Evolutionary conservation across 2,888 invertebrate species (phyloP), one percentile per base, ranked within the genome.

Genomic region (Meta bourneti): DNA sequence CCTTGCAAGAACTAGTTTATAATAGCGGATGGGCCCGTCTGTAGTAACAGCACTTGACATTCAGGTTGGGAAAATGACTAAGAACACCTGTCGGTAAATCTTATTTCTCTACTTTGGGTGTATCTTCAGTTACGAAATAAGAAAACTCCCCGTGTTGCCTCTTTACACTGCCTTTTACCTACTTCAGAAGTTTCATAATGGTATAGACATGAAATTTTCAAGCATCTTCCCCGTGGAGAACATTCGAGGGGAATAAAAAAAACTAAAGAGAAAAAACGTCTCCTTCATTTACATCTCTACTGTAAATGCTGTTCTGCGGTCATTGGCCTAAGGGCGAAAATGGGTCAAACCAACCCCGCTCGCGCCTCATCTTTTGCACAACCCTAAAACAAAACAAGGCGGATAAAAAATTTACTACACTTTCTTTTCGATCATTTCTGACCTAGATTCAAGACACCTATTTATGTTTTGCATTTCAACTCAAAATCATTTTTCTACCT

Each of bases 301-400:
- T 69, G 34, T 77, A 34, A 34, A 34, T 48, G 48, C 34, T 11
- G 34, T 34, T 34, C 34, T 34, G 34, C 75, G 84, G 84, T 75
- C 75, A 19, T 61, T 75, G 84, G 54, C 84, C 77, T 54, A 75
- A n/a, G 84, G 83, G 84, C 69, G 52, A 61, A 85, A 75, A 48
- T 85, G 61, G 84, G 84, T 75, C 84, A 77, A 51, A 54, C 61
- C 34, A 49, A 75, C 84, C 84, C 84, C 13, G 48, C n/a, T 75
- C 52, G 48, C 54, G 84, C 84, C 84, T 75, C 84, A 83, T 61
- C 74, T 75, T 71, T 74, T 19, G 34, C n/a, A 54, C 84, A 54
- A 51, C 54, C 71, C n/a, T 51, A 70, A 51, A 71, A 70, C 1
- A 82, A 82, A 52, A 20, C n/a, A 78, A 78, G 20, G 20, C 49